Base-by-base conservation (phyloP, 2,888 invertebrate genomes). In the Apamea sordens region DNA sequence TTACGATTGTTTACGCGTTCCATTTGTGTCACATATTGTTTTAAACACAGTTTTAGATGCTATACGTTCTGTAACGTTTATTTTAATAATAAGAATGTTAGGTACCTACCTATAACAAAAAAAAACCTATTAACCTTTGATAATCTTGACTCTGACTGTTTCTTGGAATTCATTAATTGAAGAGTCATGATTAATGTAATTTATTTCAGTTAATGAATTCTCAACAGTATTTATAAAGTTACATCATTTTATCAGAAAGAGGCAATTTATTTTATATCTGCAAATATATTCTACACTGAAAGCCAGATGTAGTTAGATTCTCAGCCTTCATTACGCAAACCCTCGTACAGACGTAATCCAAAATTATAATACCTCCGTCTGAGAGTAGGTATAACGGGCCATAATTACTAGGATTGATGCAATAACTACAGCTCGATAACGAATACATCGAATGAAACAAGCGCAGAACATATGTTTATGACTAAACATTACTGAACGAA, bases 381-480 rank as follows among this genome's bases (percentile, higher is more conserved):
- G 73, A n/a, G 71, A 79, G 74, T n/a, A n/a, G n/a, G n/a, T 72
- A 80, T 87, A 90, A 89, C 87, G 85, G 90, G 32, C 77, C 79
- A 78, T 91, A 91, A 92, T 91, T 88, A 91, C 84, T 83, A 81
- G 86, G 76, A 91, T 89, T 89, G 88, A 89, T 90, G 87, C 86
- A 89, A 82, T 82, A 91, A 89, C 88, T 83, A 77, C 76, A 77
- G 76, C 74, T 75, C 80, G 86, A 79, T 88, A 89, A 90, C 84
- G 87, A 90, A 92, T 84, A 85, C 84, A 89, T 89, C 84, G 77
- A 80, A 76, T 73, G 79, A 87, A 89, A 89, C 81, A 83, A 89
- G 85, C 83, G 73, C 82, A 82, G 83, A 89, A 86, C 85, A 86
- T 86, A 86, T 77, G 86, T 87, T 83, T 87, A 79, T 72, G 70